These are phyloP conservation scores for Brachypteracias leptosomus DNA, from an alignment of 2,113 vertebrate species.

Conservation along the genomic window DNA sequence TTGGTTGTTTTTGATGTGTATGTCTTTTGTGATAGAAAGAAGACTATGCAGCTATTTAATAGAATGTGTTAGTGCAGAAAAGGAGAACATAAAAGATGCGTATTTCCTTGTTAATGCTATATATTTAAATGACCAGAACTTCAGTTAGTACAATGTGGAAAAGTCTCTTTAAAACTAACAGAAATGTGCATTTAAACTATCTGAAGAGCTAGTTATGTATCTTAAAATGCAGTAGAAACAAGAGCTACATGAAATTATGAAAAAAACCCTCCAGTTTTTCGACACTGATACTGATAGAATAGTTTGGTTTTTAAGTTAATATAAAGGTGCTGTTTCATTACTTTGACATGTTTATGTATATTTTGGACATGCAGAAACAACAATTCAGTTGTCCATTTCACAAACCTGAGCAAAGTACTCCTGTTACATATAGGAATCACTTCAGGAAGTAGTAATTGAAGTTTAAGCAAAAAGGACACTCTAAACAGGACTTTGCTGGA, in stretches of 20 bases:
- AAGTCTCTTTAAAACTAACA: background rate
- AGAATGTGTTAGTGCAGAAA: background rate
- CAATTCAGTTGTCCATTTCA: background rate
- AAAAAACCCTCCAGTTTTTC: background rate
- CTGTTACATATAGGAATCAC: background rate
- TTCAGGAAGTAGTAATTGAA: background rate
- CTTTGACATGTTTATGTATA: background rate
- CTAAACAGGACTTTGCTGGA: background rate
- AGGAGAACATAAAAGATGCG: background rate
- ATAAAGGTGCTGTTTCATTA: background rate
- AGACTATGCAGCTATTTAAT: background rate
- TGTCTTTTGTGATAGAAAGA: slow-evolving; percentile 12
- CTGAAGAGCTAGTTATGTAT: background rate
- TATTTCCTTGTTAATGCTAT: background rate
- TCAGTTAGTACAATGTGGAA: background rate
- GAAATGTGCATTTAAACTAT: background rate
- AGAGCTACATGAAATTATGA: background rate
- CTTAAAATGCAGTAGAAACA: background rate
- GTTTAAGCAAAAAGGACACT: background rate
- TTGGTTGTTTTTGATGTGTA: background rate
- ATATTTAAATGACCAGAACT: slow-evolving; percentile 8
- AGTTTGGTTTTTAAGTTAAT: background rate
- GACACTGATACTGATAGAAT: background rate
- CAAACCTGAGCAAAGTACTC: background rate
- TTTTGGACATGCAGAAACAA: background rate